Base-by-base conservation (phyloP, 92 coral and sea anemone genomes). In the Bergia puertoricense region DNA sequence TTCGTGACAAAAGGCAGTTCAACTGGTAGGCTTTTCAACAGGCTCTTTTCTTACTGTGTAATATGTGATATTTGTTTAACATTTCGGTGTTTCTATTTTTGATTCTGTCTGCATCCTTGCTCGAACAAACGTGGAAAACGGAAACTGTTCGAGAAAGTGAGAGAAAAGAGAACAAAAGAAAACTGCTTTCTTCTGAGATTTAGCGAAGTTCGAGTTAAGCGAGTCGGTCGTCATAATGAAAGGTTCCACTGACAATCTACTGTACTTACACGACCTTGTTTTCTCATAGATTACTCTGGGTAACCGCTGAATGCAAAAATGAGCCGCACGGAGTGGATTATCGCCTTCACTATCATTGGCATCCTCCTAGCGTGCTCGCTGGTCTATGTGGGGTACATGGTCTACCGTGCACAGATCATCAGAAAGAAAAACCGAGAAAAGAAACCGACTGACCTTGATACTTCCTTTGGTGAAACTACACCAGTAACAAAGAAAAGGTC, bases 261-360 rank as follows among this genome's bases (percentile, higher is more conserved):
- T 10, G 16, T 23, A 8, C 54, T 68, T 2, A 82, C 45, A 30
- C 37, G 3, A 7, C 11, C 20, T 23, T 5, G 23, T 54, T 71
- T 69, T 37, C 66, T 41, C 30, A 0, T 41, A 57, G 51, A 22
- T 69, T 48, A 10, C 44, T 30, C 20, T 46, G 22, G 51, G 80
- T 42, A 77, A 18, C 59, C 59, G 81, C 45, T 85, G 74, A 42
- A 20, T 76, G 11, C 56, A 81, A 92, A 16, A 37, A 92, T 92
- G 94, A 68, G 82, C 68, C 85, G 67, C 37, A 89, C 86, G 75
- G 90, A 82, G 62, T 92, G 94, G 94, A 62, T 85, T 76, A 30
- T 82, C 67, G 94, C 94, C 54, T 89, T 89, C 76, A 77, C 69
- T 1, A 74, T 92, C 20, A 51, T 92, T 68, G 94, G 94, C 62